Base-by-base conservation (phyloP, 1,140 invertebrate genomes). In the Aphidius ervi region DNA sequence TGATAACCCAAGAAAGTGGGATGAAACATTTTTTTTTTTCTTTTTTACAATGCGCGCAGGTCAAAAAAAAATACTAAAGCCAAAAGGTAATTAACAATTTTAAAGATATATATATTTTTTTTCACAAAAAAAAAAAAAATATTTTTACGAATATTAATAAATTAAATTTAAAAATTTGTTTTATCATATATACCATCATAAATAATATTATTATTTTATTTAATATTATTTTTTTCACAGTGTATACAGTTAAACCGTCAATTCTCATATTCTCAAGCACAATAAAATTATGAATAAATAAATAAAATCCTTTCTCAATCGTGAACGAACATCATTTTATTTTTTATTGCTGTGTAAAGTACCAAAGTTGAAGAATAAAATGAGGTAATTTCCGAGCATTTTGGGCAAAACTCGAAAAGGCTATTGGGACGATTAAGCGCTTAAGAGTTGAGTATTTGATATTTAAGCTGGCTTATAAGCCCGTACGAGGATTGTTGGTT, bases 391-490 rank as follows among this genome's bases (percentile, higher is more conserved):
- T 46, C 39, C 20, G 9, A 39, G 56, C 46, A 42, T 57, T 48
- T 47, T 61, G 43, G 43, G 37, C 41, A 41, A 31, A 43, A 62
- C 43, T 39, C 9, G 47, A 59, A 16, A 54, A 47, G 47, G 10
- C 41, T 59, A 61, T 62, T 59, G 53, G 58, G 43, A 65, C 69
- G 66, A 70, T 71, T 70, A 69, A 72, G 62, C 67, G 63, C 64
- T 71, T 68, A 70, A 71, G 66, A 68, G 66, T 52, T 56, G 56
- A 56, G 48, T 65, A 45, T 62, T 67, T 60, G 49, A 59, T 67
- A 65, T 70, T 69, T 67, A 69, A 72, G 66, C 66, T 54, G 56
- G 70, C 64, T 72, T 71, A 71, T 58, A 58, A 56, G 57, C 23
- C 43, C 43, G 8, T 41, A 42, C 52, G 52, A 31, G 52, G 52